phyloP scores from a whole-genome alignment of 2,888 invertebrate genomes.

The Stenodema calcarata region DNA sequence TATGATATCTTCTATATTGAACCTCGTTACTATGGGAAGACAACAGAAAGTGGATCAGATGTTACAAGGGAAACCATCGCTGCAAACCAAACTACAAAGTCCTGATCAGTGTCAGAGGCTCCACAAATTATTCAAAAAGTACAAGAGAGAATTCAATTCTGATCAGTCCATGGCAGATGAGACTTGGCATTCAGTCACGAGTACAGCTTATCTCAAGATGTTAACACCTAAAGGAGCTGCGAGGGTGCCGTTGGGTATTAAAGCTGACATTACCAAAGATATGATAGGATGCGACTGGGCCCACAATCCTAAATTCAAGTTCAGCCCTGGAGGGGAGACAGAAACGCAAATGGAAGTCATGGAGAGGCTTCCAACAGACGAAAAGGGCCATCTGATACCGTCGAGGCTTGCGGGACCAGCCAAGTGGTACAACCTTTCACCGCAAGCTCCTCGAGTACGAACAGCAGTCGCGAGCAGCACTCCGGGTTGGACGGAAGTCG shows the following conservation, averaged over 20 bases:
- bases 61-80: not conserved
- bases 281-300: slow-evolving; percentile 14
- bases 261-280: slow-evolving; percentile 11
- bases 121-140: slow-evolving; percentile 31
- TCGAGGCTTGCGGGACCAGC: slow-evolving; percentile 1
- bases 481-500: not conserved
- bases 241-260: slow-evolving; percentile 11
- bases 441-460: not conserved
- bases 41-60: not conserved
- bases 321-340: not conserved
- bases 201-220: slow-evolving; percentile 27
- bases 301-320: slow-evolving; percentile 1
- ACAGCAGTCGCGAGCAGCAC: not conserved
- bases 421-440: slow-evolving; percentile 34
- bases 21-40: not conserved
- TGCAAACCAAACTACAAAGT: not conserved
- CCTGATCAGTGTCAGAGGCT: not conserved
- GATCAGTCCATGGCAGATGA: slow-evolving; percentile 37
- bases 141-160: slow-evolving; percentile 35
- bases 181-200: slow-evolving; percentile 22
- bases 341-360: slow-evolving; percentile 5
- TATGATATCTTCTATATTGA: not conserved
- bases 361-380: not conserved
- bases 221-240: not conserved
- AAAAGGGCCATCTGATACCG: not conserved